Conservation (phyloP, 2,113 vertebrate species). For the Bagarius yarrelli region DNA sequence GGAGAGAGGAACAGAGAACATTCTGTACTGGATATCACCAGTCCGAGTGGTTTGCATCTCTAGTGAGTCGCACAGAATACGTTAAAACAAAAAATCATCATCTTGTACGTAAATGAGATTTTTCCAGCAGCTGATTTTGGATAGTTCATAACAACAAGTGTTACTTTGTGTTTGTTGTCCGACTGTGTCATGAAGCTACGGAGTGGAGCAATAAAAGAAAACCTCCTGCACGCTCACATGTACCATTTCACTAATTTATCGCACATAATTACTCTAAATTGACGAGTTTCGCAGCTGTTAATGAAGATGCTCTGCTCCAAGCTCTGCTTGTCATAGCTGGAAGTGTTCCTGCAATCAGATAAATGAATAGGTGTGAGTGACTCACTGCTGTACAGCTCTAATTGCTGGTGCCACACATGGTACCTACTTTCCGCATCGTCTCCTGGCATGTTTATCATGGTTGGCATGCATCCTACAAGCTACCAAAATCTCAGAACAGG, state of each 20-base stretch:
- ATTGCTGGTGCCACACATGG: constrained; percentile 11
- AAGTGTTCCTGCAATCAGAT: constrained; percentile 17
- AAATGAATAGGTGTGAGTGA: constrained; percentile 19
- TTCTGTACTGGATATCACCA: not conserved
- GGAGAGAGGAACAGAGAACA: not conserved
- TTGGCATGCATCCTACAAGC: constrained; percentile 2
- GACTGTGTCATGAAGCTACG: not conserved
- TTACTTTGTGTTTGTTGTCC: not conserved
- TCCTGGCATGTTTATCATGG: constrained; percentile 16
- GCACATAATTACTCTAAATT: constrained; percentile 7
- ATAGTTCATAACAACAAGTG: not conserved
- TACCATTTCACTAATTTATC: constrained; percentile 15
- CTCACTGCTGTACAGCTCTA: constrained; percentile 4
- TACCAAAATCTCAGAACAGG: constrained; percentile 14
- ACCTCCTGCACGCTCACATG: not conserved
- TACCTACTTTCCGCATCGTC: constrained; percentile 6
- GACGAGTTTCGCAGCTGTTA: constrained; percentile 18
- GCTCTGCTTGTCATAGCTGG: constrained; percentile 9
- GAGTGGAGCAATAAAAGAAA: not conserved
- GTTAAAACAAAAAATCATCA: not conserved
- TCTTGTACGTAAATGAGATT: not conserved
- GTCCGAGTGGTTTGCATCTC: not conserved
- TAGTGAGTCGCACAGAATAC: not conserved
- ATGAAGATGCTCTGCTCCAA: not conserved
- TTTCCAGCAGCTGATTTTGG: not conserved